Evolutionary conservation across 1,140 invertebrate genomes (phyloP), one percentile per base, ranked within the genome.

Genomic region (Bombus huntii): DNA sequence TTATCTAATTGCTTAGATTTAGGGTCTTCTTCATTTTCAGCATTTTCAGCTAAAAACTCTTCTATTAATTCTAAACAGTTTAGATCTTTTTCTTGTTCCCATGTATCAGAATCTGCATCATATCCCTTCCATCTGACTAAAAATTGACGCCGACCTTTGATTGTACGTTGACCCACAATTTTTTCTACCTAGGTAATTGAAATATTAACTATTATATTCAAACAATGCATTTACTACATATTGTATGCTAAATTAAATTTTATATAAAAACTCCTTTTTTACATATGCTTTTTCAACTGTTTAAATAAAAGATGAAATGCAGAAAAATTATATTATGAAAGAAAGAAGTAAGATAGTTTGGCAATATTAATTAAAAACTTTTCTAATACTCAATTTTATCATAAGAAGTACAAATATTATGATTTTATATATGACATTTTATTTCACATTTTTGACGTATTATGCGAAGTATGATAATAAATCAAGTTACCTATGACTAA

Each of bases 91-190:
- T 97, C 97, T 2, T 97, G 96, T 92, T 98, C 97, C 97, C 98
- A 98, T 1, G 97, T 98, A 92, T 98, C 98, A 82, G 96, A 96
- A 78, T 96, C 96, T 59, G 96, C 95, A 65, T 95, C 95, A 92
- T 98, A 98, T 0, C 97, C 97, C 90, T 98, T 98, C 98, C 98
- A 98, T 86, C 97, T 95, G 1, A 98, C 97, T 34, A 97, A 95
- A 92, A 97, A 98, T 91, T 97, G 96, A 5, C 96, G 94, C 65
- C 96, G 96, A 0, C 97, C 97, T 92, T 96, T 96, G 28, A 97
- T 96, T 22, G 94, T 96, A 90, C 97, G 97, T 25, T 97, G 96
- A 81, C 96, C 96, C 22, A 98, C 91, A n/a, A 97, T 96, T 89
- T 96, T 96, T 89, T 97, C 96, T 0, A 98, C 97, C 97, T 97